Percentiles rank a stretch among this genome's conserved stretches.
Conservation (phyloP, 2,888 invertebrate species). For the Myopa tessellatipennis region DNA sequence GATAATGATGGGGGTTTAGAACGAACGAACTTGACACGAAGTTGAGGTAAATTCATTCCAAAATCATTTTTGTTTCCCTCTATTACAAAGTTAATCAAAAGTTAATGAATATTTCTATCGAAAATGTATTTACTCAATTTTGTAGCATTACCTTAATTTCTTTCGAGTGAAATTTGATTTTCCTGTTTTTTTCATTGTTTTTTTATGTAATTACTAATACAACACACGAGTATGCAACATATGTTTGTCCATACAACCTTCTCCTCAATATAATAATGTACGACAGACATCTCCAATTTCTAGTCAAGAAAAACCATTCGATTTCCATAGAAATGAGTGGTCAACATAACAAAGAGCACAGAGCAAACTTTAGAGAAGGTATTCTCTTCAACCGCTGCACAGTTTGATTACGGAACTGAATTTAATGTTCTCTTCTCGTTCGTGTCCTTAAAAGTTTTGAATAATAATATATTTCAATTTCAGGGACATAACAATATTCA, state of each 20-base stretch:
- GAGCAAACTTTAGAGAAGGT: not conserved
- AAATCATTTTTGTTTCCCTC: too few species aligned
- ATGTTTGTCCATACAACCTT: not conserved
- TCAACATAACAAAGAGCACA: not conserved
- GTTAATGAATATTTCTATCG: not conserved
- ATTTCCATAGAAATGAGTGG: not conserved
- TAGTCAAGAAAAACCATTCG: not conserved
- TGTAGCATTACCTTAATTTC: too few species aligned
- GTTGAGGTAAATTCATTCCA: too few species aligned
- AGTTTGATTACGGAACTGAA: not conserved
- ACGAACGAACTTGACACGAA: too few species aligned
- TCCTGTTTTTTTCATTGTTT: too few species aligned
- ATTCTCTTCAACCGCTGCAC: not conserved
- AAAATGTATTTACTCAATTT: not conserved
- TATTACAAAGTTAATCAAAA: not conserved
- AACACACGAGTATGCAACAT: too few species aligned
- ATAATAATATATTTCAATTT: slow-evolving; percentile 3
- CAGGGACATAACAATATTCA: not conserved
- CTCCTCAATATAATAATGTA: not conserved
- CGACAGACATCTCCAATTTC: not conserved
- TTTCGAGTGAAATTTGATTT: too few species aligned
- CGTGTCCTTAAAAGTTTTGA: not conserved
- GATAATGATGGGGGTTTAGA: too few species aligned
- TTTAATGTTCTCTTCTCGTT: not conserved
- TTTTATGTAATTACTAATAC: too few species aligned